These are phyloP conservation scores for Dascillus cervinus DNA, from an alignment of 2,888 invertebrate genomes.

Conservation along the genomic window DNA sequence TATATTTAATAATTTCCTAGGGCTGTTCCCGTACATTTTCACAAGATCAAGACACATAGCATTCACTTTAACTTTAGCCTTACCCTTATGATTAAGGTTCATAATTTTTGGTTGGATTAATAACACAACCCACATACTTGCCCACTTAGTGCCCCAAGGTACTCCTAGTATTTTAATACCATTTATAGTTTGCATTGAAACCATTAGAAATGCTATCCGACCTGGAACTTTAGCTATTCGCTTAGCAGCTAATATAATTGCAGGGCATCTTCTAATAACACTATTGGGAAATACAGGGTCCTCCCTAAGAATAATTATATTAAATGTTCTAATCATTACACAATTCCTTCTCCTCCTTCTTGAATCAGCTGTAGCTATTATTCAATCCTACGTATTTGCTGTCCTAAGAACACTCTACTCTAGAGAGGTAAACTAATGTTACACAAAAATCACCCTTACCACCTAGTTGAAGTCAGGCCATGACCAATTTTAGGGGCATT, in stretches of 20 bases:
- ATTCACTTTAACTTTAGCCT: conserved; percentile 50
- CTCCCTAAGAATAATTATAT: conserved; percentile 19
- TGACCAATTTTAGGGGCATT: conserved; percentile 56
- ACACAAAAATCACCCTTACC: conserved; percentile 54
- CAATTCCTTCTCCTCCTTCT: conserved; percentile 49
- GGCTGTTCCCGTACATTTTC: conserved; percentile 65
- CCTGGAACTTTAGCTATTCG: conserved; percentile 63
- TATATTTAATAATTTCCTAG: conserved; percentile 61
- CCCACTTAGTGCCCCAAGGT: conserved; percentile 61
- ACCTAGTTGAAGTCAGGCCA: conserved; percentile 54
- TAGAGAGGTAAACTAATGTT: conserved; percentile 57
- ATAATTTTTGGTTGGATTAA: conserved; percentile 59
- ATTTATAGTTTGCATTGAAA: conserved; percentile 69
- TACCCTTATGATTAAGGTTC: conserved; percentile 58
- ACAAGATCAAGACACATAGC: conserved; percentile 58
- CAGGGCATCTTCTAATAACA: conserved; percentile 61
- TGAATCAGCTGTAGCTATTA: conserved; percentile 54
- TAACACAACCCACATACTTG: conserved; percentile 55
- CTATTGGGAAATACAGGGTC: conserved; percentile 47
- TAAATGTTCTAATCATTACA: conserved; percentile 28
- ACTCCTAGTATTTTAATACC: conserved; percentile 57
- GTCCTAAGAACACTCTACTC: conserved; percentile 59
- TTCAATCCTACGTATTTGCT: conserved; percentile 61
- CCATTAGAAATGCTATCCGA: conserved; percentile 64
- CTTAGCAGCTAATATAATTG: conserved; percentile 70